These are phyloP conservation scores for Isichthys henryi DNA, from an alignment of 2,113 vertebrate species.

Conservation along the genomic window DNA sequence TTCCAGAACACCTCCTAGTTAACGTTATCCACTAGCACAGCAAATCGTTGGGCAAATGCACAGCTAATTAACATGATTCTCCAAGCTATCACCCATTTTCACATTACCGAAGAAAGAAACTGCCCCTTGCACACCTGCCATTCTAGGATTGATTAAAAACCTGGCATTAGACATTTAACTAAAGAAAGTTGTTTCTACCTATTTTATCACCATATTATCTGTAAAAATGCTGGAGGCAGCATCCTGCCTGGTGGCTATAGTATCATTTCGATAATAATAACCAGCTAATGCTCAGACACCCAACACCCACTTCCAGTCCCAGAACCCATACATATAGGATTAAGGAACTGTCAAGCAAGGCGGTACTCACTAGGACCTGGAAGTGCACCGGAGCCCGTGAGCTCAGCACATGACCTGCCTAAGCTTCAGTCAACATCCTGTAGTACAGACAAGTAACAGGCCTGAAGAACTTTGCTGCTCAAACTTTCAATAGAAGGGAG, in stretches of 20 bases:
- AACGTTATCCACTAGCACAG: conserved; percentile 34
- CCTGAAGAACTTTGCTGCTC: background rate
- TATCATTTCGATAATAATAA: background rate
- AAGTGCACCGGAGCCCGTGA: background rate
- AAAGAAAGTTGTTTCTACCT: background rate
- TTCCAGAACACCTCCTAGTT: conserved; percentile 36
- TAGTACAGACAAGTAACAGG: background rate
- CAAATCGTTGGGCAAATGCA: conserved; percentile 38
- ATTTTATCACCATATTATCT: background rate
- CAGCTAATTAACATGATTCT: conserved; percentile 1
- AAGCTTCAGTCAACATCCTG: background rate
- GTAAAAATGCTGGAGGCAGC: background rate
- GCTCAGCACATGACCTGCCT: background rate
- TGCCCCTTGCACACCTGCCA: background rate
- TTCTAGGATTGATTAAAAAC: background rate
- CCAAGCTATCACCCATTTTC: background rate
- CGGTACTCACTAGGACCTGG: background rate
- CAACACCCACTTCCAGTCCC: background rate
- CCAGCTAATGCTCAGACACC: background rate
- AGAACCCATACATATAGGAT: background rate
- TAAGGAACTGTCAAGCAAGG: background rate
- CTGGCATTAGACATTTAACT: background rate
- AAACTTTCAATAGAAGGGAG: background rate
- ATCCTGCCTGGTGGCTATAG: background rate
- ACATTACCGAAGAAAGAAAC: background rate